Base-by-base conservation (phyloP, 1,140 invertebrate species). In the Gonatopus flavifemur region DNA sequence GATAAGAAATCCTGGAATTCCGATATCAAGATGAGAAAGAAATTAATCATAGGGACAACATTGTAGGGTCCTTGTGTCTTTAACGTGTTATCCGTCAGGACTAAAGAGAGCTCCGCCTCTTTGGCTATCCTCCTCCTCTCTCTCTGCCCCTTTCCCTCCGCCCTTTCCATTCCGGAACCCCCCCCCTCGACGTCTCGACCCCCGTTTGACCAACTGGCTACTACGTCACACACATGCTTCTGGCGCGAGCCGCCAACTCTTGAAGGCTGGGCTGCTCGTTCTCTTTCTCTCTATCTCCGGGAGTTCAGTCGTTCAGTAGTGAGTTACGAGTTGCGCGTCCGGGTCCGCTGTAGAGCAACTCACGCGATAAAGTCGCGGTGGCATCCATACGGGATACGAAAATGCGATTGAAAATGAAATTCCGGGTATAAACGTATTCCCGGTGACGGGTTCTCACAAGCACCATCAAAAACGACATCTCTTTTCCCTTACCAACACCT, bases 311-410 rank as follows among this genome's bases (percentile, higher is more conserved):
- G 53, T 57, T 57, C 55, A 58, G n/a, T n/a, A 61, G 69, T 71
- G 66, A 70, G 67, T 71, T 71, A 70, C 67, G 69, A 71, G 64
- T 70, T 64, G 62, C 62, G n/a, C n/a, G 66, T 68, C 60, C 60
- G 67, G 64, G 68, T 64, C 62, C 64, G 60, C 56, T 55, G 59
- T 56, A 53, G n/a, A n/a, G n/a, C n/a, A n/a, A n/a, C n/a, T n/a
- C 58, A 43, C 49, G 52, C 66, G 64, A 68, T 66, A 68, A 67
- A n/a, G n/a, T n/a, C n/a, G n/a, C 60, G 59, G 57, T 46, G 53
- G 55, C 58, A 55, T 66, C 64, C 57, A 67, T 69, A n/a, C n/a
- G n/a, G n/a, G n/a, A n/a, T n/a, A n/a, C 61, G 62, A 49, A 57
- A n/a, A 59, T 49, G 57, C 54, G 54, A 66, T 59, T 61, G 50